These are phyloP conservation scores for Baccha elongata DNA, from an alignment of 2,888 invertebrate species.

Conservation along the genomic window DNA sequence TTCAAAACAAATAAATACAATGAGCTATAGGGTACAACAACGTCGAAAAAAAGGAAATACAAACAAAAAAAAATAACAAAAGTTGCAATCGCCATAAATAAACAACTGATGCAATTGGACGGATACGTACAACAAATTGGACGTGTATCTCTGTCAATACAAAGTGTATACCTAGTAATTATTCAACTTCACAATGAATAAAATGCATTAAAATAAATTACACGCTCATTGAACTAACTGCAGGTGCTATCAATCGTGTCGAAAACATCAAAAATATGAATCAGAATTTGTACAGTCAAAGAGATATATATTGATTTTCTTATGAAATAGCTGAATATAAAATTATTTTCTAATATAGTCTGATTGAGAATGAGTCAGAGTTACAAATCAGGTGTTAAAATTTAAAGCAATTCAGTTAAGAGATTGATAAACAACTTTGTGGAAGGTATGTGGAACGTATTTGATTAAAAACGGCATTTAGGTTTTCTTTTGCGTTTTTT, in stretches of 20 bases:
- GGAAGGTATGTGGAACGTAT: slow-evolving; percentile 61
- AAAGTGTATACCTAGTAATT: background rate
- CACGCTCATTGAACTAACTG: slow-evolving; percentile 7
- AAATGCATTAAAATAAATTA: slow-evolving; percentile 14
- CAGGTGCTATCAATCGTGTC: background rate
- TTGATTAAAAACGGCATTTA: background rate
- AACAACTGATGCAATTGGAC: slow-evolving; percentile 44
- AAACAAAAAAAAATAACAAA: too few relatives aligned
- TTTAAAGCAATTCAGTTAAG: background rate
- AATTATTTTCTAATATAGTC: background rate
- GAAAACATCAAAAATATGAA: background rate
- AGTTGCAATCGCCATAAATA: slow-evolving; percentile 3
- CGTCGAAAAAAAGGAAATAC: too few relatives aligned
- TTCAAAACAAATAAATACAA: slow-evolving; percentile 18
- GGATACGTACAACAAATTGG: slow-evolving; percentile 18
- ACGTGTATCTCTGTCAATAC: background rate
- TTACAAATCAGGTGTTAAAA: background rate
- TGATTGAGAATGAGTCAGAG: slow-evolving; percentile 4
- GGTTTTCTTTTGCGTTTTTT: background rate
- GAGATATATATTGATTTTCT: background rate
- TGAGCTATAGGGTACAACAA: background rate
- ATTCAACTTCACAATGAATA: background rate
- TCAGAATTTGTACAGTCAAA: background rate
- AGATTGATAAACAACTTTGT: slow-evolving; percentile 43
- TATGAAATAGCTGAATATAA: background rate